Conservation (phyloP, 2,888 invertebrate species). For the Neelides folsomi region DNA sequence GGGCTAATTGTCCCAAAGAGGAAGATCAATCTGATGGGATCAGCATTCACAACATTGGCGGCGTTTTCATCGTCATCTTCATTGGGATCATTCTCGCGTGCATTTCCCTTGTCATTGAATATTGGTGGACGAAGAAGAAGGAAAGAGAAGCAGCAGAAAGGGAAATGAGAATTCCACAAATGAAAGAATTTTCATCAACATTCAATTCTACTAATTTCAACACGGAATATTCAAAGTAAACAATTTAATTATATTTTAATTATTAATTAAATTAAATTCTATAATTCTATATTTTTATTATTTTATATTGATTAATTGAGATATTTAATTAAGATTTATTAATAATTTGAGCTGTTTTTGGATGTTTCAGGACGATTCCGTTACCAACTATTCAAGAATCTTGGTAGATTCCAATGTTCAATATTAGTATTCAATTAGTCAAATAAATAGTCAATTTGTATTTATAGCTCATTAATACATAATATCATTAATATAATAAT, state of each 20-base stretch:
- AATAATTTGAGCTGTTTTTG: too few relatives aligned
- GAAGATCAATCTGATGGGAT: constrained; percentile 92
- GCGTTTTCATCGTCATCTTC: constrained; percentile 92
- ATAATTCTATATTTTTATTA: neutral
- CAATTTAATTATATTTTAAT: neutral
- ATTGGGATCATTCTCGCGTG: constrained; percentile 85
- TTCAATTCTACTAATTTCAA: constrained; percentile 27
- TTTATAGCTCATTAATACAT: too few relatives aligned
- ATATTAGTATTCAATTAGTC: too few relatives aligned
- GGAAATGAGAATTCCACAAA: too few relatives aligned
- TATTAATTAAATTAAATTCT: neutral
- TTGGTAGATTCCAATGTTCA: too few relatives aligned
- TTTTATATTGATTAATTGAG: too few relatives aligned
- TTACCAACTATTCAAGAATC: neutral
- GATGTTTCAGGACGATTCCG: too few relatives aligned
- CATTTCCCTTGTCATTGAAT: constrained; percentile 78
- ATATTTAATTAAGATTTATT: neutral
- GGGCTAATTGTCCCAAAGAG: constrained; percentile 63
- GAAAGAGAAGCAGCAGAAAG: neutral
- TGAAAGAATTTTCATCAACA: too few relatives aligned
- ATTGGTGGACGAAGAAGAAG: constrained; percentile 66
- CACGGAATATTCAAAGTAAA: constrained; percentile 28
- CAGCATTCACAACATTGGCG: constrained; percentile 91
- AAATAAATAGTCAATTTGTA: too few relatives aligned
- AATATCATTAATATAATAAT: too few relatives aligned